Percentiles rank a stretch among this genome's conserved stretches.
phyloP scores from a whole-genome alignment of 2,888 invertebrate genomes.

The Hesperia comma region DNA sequence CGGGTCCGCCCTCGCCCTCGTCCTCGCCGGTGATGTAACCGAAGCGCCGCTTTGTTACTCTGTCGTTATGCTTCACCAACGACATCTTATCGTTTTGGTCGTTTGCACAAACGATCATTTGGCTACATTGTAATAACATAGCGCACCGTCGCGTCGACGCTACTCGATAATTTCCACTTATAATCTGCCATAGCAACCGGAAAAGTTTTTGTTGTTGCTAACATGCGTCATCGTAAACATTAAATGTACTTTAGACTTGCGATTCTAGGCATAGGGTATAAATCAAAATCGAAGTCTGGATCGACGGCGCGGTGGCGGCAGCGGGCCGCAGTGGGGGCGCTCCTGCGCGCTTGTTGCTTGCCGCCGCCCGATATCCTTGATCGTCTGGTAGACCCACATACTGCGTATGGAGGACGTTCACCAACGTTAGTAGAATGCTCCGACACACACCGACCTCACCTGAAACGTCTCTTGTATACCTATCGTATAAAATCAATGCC shows the following conservation, averaged over 20 bases:
- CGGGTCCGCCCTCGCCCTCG: slow-evolving; percentile 50
- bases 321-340: slow-evolving; percentile 66
- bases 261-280: slow-evolving; percentile 15
- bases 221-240: slow-evolving; percentile 2
- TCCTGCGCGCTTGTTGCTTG: slow-evolving; percentile 72
- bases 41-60: slow-evolving; percentile 40
- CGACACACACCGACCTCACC: slow-evolving; percentile 66
- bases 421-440: slow-evolving; percentile 70
- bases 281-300: slow-evolving; percentile 60
- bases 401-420: slow-evolving; percentile 62
- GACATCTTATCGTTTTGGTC: slow-evolving; percentile 26
- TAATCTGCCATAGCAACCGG: background rate
- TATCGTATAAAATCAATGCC: slow-evolving; percentile 44
- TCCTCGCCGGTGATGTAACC: slow-evolving; percentile 50
- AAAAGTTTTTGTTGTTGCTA: slow-evolving; percentile 1
- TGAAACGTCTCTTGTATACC: slow-evolving; percentile 52
- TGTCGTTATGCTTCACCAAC: slow-evolving; percentile 35
- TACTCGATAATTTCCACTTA: background rate
- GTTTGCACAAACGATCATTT: slow-evolving; percentile 14
- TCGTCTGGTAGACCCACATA: slow-evolving; percentile 67
- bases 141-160: background rate
- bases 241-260: slow-evolving; percentile 11
- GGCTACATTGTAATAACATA: slow-evolving; percentile 5
- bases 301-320: slow-evolving; percentile 61
- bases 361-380: slow-evolving; percentile 68